A percentile compares a stretch with the other conserved stretches of the same genome.
Conservation (phyloP, 2,888 invertebrate genomes). For the Iselma pallidipennis region DNA sequence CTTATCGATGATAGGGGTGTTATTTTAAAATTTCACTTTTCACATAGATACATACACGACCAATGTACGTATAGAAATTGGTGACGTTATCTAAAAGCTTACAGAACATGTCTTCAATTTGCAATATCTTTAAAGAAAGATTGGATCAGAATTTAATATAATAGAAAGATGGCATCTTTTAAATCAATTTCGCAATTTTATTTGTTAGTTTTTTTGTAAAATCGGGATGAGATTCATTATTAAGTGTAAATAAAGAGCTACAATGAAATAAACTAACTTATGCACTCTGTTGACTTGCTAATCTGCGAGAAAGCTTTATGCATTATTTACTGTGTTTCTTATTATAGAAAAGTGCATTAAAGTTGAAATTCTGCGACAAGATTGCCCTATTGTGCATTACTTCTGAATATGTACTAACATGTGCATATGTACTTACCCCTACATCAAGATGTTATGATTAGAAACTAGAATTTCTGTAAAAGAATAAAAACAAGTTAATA, state of each 20-base stretch:
- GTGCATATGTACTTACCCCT: neutral
- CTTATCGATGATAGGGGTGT: slow-evolving; percentile 46
- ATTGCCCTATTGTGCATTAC: neutral
- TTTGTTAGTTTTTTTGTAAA: no score
- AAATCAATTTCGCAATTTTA: neutral
- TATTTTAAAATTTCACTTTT: slow-evolving; percentile 36
- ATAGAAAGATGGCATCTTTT: neutral
- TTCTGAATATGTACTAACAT: neutral
- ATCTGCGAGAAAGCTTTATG: neutral
- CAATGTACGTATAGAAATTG: neutral
- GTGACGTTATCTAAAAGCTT: neutral
- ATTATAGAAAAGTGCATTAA: neutral
- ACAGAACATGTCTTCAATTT: neutral
- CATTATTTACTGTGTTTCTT: neutral
- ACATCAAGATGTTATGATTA: no score
- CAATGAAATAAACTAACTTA: neutral
- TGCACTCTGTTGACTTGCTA: neutral
- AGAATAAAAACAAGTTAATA: no score
- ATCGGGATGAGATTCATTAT: no score
- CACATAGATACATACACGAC: slow-evolving; percentile 14
- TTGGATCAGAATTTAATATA: neutral
- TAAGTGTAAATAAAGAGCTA: no score
- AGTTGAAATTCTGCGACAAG: neutral
- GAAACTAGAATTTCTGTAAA: no score
- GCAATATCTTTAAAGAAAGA: neutral